These are phyloP conservation scores for Machaerirhynchus nigripectus DNA, from an alignment of 2,113 vertebrate species.

Conservation along the genomic window DNA sequence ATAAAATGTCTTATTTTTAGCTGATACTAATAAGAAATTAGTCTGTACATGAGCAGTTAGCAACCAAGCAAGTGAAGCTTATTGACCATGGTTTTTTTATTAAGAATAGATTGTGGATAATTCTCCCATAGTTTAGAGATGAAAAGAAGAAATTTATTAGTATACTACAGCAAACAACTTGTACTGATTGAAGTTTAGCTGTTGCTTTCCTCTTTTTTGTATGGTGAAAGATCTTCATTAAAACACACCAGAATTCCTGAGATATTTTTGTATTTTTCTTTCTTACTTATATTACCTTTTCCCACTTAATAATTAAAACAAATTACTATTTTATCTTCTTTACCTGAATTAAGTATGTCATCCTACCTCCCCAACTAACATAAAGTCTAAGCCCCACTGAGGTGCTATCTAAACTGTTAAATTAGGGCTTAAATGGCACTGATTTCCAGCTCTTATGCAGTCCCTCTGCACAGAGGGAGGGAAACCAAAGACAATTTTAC, in stretches of 20 bases:
- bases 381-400: neutral
- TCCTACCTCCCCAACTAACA: neutral
- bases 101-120: neutral
- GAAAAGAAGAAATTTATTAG: neutral
- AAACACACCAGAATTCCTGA: neutral
- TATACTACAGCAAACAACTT: rapidly evolving
- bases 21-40: neutral
- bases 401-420: neutral
- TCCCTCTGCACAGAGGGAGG: neutral
- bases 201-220: neutral
- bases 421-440: neutral
- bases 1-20: neutral
- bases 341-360: neutral
- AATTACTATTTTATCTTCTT: neutral
- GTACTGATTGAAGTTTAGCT: neutral
- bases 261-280: neutral
- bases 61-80: neutral
- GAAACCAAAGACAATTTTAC: neutral
- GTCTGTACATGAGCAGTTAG: neutral
- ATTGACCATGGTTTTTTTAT: neutral
- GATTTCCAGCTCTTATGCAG: neutral
- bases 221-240: neutral
- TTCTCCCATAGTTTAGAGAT: neutral
- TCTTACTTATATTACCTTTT: neutral
- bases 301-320: neutral